Evolutionary conservation across 2,888 invertebrate species (phyloP), one percentile per base, ranked within the genome.

Genomic region (Stenodema calcarata): DNA sequence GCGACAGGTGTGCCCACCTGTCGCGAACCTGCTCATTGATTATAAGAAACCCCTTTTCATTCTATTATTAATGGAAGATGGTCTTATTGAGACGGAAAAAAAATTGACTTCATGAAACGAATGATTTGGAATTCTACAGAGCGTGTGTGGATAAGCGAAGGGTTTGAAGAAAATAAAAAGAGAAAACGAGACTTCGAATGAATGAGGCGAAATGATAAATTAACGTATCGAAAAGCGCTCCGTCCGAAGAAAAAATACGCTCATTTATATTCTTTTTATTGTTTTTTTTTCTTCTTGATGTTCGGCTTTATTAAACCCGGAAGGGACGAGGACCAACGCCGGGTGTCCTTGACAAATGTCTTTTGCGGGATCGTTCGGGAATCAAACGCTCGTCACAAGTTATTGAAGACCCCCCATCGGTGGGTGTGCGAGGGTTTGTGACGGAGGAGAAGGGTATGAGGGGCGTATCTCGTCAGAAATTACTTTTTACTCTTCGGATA

Each of bases 341-440:
- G 84, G 84, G 73, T 84, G 84, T 70, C 75, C 50, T 28, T 84
- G 84, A 84, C 84, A 84, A 84, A 84, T 84, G 84, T 84, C 75
- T 75, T 84, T 73, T 73, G 84, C 73, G 44, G 82, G 42, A 50
- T 28, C 16, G 44, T 23, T 12, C 62, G 18, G 28, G 75, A 84
- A 84, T 84, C 84, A 84, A 84, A 84, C 84, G 84, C 84, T 84
- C 84, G 84, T 84, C 84, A 84, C 84, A 73, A 73, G 84, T 84
- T 84, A 82, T 82, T 69, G 70, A 35, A 14, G 12, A 6, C 27
- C 27, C 62, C 62, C 62, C 35, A 35, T 7, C 35, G 35, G 7
- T 35, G 35, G 2, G 35, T 35, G n/a, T n/a, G n/a, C n/a, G n/a
- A n/a, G 35, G 35, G 7, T 35, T 4, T 35, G 35, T 2, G 2